Evolutionary conservation across 2,797 vertebrate species (phyloP).

Genomic region (Oryzias dopingdopingensis): DNA sequence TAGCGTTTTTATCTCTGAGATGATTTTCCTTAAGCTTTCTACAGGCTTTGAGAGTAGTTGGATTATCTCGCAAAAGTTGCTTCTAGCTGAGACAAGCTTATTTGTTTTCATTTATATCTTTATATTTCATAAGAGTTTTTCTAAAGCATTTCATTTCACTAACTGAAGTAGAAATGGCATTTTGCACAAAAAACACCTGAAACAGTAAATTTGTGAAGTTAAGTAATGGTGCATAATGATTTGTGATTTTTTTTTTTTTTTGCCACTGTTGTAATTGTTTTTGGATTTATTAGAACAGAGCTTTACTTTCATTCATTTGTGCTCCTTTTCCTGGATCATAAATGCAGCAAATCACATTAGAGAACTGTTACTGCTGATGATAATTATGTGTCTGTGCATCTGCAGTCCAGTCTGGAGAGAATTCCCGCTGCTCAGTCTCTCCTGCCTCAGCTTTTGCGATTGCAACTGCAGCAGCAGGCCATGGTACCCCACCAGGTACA

Average conservation of each 20-base stretch:
- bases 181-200: no score
- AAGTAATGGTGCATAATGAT: not conserved
- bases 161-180: no score
- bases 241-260: not conserved
- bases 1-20: no score
- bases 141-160: no score
- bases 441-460: constrained; percentile 97
- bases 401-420: constrained; percentile 87
- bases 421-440: constrained; percentile 88
- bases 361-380: constrained; percentile 9
- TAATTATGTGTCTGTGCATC: constrained; percentile 35
- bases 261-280: constrained; percentile 8
- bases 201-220: no score
- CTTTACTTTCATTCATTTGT: not conserved
- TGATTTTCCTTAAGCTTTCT: no score
- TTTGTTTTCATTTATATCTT: no score
- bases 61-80: no score
- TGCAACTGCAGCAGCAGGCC: constrained; percentile 94
- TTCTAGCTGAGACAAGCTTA: no score
- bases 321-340: not conserved
- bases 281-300: constrained; percentile 7
- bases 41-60: no score
- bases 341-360: not conserved
- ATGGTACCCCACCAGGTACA: constrained; percentile 88
- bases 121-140: no score